Evolutionary conservation across 2,888 invertebrate genomes (phyloP).

Genomic region (Drosophila picticornis): DNA sequence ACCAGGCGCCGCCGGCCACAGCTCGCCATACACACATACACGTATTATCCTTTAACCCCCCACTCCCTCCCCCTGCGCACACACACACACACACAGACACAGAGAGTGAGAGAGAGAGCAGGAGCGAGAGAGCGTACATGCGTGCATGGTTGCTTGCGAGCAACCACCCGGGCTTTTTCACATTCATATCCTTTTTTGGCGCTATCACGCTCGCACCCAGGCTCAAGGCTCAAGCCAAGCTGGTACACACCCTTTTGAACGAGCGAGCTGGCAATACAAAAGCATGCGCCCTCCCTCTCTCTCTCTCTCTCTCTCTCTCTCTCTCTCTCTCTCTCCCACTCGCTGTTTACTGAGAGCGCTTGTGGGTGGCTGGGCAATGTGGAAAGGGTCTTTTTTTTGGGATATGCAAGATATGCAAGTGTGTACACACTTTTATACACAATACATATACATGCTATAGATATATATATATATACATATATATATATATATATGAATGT

Average conservation of each 20-base stretch:
- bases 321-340: slow-evolving; percentile 6
- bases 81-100: slow-evolving; percentile 1
- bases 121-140: neutral
- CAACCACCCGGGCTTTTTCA: slow-evolving; percentile 48
- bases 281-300: slow-evolving; percentile 7
- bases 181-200: slow-evolving; percentile 27
- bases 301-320: slow-evolving; percentile 1
- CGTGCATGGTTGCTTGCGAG: slow-evolving; percentile 3
- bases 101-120: neutral
- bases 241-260: slow-evolving; percentile 69
- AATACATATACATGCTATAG: neutral
- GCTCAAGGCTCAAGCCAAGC: slow-evolving; percentile 40
- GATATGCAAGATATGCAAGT: slow-evolving; percentile 44
- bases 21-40: slow-evolving; percentile 29
- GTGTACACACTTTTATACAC: slow-evolving; percentile 20
- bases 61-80: slow-evolving; percentile 5
- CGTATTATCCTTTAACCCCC: slow-evolving; percentile 52
- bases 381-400: slow-evolving; percentile 4
- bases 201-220: slow-evolving; percentile 41
- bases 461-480: slow-evolving; percentile 3
- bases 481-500: slow-evolving; percentile 1
- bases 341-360: neutral
- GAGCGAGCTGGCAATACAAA: slow-evolving; percentile 37
- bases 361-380: slow-evolving; percentile 19
- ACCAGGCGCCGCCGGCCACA: slow-evolving; percentile 44